These are phyloP conservation scores for Ctenopoma kingsleyae DNA, from an alignment of 2,797 vertebrate genomes.

Conservation along the genomic window DNA sequence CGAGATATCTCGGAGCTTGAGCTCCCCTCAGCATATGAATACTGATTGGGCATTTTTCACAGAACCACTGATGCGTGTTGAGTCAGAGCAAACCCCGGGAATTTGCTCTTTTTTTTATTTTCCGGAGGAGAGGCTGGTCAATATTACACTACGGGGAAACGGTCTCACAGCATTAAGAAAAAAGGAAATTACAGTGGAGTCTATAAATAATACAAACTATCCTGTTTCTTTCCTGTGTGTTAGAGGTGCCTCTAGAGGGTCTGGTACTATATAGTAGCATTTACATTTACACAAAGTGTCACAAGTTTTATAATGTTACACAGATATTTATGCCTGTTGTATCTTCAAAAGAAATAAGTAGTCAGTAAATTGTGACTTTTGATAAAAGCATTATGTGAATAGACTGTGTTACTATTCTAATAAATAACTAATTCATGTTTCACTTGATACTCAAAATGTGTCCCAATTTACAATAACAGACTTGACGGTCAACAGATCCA, in stretches of 20 bases:
- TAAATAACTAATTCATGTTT: too few relatives aligned
- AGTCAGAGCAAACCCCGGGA: conserved; percentile 81
- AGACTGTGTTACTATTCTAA: background rate
- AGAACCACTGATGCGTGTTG: conserved; percentile 86
- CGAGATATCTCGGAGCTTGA: conserved; percentile 73
- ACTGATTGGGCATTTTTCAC: conserved; percentile 83
- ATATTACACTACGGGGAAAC: conserved; percentile 40
- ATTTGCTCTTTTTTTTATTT: conserved; percentile 63
- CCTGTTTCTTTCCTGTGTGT: conserved; percentile 11
- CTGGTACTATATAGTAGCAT: background rate
- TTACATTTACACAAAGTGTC: background rate
- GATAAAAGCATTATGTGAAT: background rate
- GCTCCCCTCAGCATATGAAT: conserved; percentile 80
- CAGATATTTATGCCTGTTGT: background rate
- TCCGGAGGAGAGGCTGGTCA: conserved; percentile 38
- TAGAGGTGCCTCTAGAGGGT: background rate
- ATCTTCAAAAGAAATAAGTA: background rate
- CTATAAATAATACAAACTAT: conserved; percentile 19
- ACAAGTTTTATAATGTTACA: background rate
- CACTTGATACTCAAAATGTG: background rate
- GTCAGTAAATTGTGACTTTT: background rate
- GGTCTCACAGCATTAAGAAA: conserved; percentile 43
- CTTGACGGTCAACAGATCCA: background rate
- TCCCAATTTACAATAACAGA: conserved; percentile 4
- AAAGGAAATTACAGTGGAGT: conserved; percentile 37